These are phyloP conservation scores for Hypomesus transpacificus DNA, from an alignment of 2,113 vertebrate species.

Conservation along the genomic window DNA sequence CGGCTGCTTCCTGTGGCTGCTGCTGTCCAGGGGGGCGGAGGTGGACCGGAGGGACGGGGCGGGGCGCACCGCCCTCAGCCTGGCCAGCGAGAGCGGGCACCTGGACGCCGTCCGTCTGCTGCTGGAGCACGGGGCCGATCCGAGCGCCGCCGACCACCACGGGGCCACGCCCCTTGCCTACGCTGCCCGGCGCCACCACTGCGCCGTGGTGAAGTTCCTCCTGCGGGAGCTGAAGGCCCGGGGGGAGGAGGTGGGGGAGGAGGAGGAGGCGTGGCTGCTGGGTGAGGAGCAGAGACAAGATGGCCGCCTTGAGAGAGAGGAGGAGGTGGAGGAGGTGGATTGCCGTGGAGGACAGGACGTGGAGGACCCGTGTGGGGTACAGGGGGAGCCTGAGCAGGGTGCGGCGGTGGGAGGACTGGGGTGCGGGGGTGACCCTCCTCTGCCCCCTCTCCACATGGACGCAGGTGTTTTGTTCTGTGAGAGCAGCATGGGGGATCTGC, in stretches of 20 bases:
- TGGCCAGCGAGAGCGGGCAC: slow-evolving; percentile 1
- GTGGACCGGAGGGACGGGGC: background rate
- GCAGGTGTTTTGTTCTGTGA: background rate
- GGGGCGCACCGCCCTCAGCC: background rate
- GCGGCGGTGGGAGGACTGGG: background rate
- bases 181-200: background rate
- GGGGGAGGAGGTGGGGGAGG: background rate
- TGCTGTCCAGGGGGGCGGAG: background rate
- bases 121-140: slow-evolving; percentile 13
- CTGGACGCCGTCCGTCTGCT: slow-evolving; percentile 14
- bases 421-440: background rate
- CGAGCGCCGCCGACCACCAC: background rate
- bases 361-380: background rate
- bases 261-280: background rate
- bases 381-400: background rate
- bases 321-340: background rate
- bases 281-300: background rate
- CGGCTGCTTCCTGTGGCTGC: slow-evolving; percentile 1
- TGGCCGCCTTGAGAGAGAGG: no score
- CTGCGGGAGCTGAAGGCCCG: background rate
- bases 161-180: background rate
- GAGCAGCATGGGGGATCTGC: background rate
- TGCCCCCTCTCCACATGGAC: background rate
- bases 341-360: background rate
- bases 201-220: slow-evolving; percentile 18